Evolutionary conservation across 2,797 vertebrate species (phyloP).

Genomic region (Margarornis squamiger): DNA sequence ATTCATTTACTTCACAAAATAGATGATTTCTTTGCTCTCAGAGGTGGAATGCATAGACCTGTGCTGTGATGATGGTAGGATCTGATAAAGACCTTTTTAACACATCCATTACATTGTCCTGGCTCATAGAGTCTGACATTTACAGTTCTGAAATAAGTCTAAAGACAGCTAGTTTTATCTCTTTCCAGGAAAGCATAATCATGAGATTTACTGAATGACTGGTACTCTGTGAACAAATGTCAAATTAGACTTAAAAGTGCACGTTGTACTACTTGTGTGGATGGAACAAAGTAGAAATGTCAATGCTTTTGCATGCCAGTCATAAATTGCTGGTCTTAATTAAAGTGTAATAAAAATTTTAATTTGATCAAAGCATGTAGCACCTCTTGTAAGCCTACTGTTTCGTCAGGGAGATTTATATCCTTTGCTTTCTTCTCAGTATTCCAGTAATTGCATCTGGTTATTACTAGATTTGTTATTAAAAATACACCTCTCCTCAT

Average conservation of each 20-base stretch:
- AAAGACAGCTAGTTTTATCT: slow-evolving; percentile 5
- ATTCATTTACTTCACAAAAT: not conserved
- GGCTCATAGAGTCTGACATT: not conserved
- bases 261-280: not conserved
- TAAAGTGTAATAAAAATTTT: slow-evolving; percentile 31
- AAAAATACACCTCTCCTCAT: not conserved
- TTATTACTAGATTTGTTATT: slow-evolving; percentile 15
- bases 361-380: slow-evolving; percentile 27
- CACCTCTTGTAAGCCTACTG: slow-evolving; percentile 19
- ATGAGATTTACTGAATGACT: not conserved
- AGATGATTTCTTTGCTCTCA: not conserved
- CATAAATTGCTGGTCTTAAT: slow-evolving; percentile 26
- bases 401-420: slow-evolving; percentile 1
- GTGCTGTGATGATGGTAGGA: not conserved
- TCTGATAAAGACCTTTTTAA: slow-evolving; percentile 6
- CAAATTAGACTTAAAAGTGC: not conserved
- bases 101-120: not conserved
- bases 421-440: not conserved
- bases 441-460: not conserved
- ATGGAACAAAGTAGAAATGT: slow-evolving; percentile 4
- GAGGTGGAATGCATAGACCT: not conserved
- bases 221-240: not conserved
- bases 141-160: not conserved
- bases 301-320: not conserved
- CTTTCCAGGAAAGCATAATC: not conserved